Conservation (phyloP, 2,888 invertebrate species). For the Lasioglossum vierecki region DNA sequence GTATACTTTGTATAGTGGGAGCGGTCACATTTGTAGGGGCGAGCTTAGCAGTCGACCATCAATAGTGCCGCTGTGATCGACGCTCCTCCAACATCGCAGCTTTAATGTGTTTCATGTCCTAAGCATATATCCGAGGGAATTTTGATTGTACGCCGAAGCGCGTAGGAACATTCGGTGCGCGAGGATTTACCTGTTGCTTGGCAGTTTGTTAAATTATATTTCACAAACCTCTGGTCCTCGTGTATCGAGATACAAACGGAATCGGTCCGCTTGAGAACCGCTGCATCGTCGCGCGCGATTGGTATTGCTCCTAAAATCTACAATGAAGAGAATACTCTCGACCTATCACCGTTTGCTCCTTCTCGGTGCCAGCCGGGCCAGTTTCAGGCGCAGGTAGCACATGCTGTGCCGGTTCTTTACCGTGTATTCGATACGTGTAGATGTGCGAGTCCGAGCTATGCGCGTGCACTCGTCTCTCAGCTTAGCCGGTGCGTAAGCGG, state of each 20-base stretch:
- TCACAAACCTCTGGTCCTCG: neutral
- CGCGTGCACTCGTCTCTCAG: slow-evolving; percentile 15
- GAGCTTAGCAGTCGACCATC: neutral
- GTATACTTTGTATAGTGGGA: neutral
- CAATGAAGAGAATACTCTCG: neutral
- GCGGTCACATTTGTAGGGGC: neutral
- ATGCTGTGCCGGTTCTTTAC: slow-evolving; percentile 50
- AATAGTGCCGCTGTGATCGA: neutral
- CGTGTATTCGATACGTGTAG: slow-evolving; percentile 25
- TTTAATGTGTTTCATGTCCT: neutral
- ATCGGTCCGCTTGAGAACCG: slow-evolving; percentile 2
- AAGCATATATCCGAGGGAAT: neutral
- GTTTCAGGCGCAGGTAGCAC: slow-evolving; percentile 75
- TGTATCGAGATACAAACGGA: neutral
- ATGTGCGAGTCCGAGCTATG: neutral
- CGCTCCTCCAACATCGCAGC: neutral
- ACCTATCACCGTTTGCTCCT: slow-evolving; percentile 60
- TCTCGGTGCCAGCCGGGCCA: slow-evolving; percentile 71
- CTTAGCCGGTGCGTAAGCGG: slow-evolving; percentile 19
- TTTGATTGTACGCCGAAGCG: neutral
- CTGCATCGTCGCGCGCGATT: neutral
- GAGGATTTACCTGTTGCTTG: neutral
- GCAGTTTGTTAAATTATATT: neutral
- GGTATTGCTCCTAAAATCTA: slow-evolving; percentile 3
- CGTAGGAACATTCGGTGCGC: neutral